Evolutionary conservation across 2,797 vertebrate genomes (phyloP).

Genomic region (Merluccius polli): DNA sequence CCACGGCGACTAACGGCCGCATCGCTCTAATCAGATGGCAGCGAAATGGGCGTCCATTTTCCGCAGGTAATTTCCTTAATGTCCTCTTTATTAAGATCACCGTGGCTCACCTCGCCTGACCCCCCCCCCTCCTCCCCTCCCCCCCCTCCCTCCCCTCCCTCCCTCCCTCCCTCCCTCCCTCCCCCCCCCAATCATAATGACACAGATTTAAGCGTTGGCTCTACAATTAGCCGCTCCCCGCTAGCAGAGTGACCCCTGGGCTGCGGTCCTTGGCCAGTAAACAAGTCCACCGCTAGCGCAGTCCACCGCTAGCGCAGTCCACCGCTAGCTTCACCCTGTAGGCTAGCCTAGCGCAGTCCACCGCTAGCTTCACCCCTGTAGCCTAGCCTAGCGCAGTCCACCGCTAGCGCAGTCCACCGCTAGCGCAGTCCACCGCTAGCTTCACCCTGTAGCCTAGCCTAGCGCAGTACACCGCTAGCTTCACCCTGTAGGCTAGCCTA

Average conservation of each 20-base stretch:
- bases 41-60: constrained; percentile 59
- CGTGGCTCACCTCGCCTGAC: constrained; percentile 31
- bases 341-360: too few species aligned
- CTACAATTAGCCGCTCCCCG: constrained; percentile 40
- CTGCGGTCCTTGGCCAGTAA: too few species aligned
- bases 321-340: too few species aligned
- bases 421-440: too few species aligned
- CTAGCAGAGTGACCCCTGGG: background rate
- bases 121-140: constrained; percentile 29
- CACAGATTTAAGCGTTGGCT: constrained; percentile 51
- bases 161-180: constrained; percentile 26
- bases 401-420: too few species aligned
- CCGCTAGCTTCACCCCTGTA: background rate
- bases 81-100: constrained; percentile 62
- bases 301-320: too few species aligned
- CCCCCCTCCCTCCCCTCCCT: constrained; percentile 26
- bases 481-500: too few species aligned
- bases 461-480: too few species aligned
- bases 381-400: too few species aligned
- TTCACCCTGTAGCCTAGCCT: too few species aligned
- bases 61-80: constrained; percentile 71
- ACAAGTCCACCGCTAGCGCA: too few species aligned
- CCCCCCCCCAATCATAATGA: constrained; percentile 48
- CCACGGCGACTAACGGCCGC: constrained; percentile 47
- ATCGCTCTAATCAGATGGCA: constrained; percentile 46